phyloP scores from a whole-genome alignment of 2,113 vertebrate genomes.

The Nycticryphes semicollaris region DNA sequence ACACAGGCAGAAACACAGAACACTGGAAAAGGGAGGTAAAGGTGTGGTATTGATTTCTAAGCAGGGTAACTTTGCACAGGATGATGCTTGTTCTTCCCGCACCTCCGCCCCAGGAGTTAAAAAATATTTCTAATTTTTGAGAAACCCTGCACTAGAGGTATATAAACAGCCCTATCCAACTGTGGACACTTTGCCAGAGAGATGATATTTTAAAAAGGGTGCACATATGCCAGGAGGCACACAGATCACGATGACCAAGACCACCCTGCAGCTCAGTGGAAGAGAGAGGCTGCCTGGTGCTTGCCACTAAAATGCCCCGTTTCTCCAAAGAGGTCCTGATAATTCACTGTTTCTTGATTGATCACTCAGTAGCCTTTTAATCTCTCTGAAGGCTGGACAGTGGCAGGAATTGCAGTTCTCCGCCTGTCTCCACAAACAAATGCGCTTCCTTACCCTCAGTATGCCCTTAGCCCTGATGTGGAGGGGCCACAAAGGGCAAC shows the following conservation, averaged over 20 bases:
- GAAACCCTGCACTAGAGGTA: not conserved
- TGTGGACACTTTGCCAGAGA: not conserved
- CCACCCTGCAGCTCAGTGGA: not conserved
- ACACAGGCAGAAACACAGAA: not conserved
- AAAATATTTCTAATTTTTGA: not conserved
- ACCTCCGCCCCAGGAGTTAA: not conserved
- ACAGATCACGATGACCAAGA: not conserved
- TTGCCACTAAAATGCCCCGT: not conserved
- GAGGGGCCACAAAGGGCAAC: not conserved
- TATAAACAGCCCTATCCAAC: not conserved
- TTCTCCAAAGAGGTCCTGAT: not conserved
- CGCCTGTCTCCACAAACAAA: not conserved
- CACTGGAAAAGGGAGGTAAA: not conserved
- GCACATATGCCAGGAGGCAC: accelerated
- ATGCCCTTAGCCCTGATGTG: not conserved
- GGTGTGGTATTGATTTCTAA: not conserved
- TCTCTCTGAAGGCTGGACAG: not conserved
- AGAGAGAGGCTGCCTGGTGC: not conserved
- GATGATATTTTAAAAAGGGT: not conserved
- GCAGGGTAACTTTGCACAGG: not conserved
- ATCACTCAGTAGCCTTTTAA: not conserved
- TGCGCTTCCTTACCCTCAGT: not conserved
- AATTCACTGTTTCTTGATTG: not conserved
- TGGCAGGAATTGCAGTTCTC: not conserved
- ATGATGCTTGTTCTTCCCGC: not conserved